A percentile compares a stretch with the other conserved stretches of the same genome.
Evolutionary conservation across 2,113 vertebrate genomes (phyloP).

Genomic region (Lepisosteus osseus): DNA sequence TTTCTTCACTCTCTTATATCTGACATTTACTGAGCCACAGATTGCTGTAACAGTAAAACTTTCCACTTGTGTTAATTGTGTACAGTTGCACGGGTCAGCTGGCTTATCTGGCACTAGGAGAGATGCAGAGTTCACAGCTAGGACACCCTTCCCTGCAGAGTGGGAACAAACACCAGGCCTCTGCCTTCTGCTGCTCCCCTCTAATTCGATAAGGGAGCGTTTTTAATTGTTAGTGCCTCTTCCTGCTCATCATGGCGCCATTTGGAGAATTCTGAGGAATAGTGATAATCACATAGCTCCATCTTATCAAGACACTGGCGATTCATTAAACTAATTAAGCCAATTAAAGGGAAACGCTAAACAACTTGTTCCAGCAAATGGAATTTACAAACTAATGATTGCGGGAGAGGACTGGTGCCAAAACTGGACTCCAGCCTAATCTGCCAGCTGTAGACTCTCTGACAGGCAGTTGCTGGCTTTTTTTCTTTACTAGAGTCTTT

Average conservation of each 20-base stretch:
- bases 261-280: too few species aligned
- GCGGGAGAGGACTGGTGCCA: not conserved
- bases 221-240: too few species aligned
- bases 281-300: too few species aligned
- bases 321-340: constrained; percentile 5
- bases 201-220: too few species aligned
- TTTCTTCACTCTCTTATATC: not conserved
- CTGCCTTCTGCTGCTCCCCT: not conserved
- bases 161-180: too few species aligned
- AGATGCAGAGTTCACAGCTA: not conserved
- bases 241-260: too few species aligned
- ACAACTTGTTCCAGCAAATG: not conserved
- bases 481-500: too few species aligned
- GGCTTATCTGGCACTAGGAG: not conserved
- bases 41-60: not conserved
- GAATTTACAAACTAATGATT: not conserved
- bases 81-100: not conserved
- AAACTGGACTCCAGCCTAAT: too few species aligned
- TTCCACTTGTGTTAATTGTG: not conserved
- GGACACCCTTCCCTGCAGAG: too few species aligned
- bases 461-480: too few species aligned
- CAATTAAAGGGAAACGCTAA: not conserved
- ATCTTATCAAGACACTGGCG: not conserved
- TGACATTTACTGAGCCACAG: not conserved
- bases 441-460: not conserved